Evolutionary conservation across 1,140 invertebrate genomes (phyloP).

Genomic region (Helicoverpa zea): DNA sequence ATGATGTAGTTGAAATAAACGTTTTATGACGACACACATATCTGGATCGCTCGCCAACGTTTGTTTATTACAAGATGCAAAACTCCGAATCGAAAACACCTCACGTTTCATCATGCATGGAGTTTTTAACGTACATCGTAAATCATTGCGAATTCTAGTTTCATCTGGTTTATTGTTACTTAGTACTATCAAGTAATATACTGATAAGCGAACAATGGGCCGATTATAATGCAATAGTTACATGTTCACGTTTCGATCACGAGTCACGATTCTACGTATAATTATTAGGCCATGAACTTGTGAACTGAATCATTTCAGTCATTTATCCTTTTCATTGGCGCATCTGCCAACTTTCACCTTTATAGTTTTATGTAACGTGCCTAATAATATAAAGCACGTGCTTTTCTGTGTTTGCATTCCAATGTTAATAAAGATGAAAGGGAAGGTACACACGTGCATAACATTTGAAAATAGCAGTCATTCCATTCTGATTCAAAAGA

Average conservation of each 20-base stretch:
- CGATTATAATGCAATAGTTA: conserved; percentile 26
- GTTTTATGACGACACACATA: conserved; percentile 33
- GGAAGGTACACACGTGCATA: no score
- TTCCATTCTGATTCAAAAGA: neutral
- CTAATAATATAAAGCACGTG: conserved; percentile 16
- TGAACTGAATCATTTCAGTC: conserved; percentile 52
- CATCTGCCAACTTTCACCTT: conserved; percentile 49
- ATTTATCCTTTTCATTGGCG: conserved; percentile 48
- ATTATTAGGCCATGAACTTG: conserved; percentile 57
- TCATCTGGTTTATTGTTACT: conserved; percentile 30
- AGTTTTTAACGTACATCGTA: conserved; percentile 10
- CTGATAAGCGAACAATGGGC: conserved; percentile 19
- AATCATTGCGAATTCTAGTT: conserved; percentile 27
- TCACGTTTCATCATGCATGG: conserved; percentile 14
- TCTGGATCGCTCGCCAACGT: conserved; percentile 25
- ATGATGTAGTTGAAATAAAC: conserved; percentile 46
- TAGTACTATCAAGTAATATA: conserved; percentile 34
- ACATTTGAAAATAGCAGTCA: neutral
- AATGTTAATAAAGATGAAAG: no score
- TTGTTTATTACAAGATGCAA: conserved; percentile 46
- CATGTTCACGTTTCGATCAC: conserved; percentile 55
- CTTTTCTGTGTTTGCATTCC: neutral
- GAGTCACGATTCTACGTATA: conserved; percentile 52
- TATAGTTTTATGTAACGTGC: conserved; percentile 27
- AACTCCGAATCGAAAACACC: conserved; percentile 10